These are phyloP conservation scores for Toxotes chatareus DNA, from an alignment of 2,113 vertebrate genomes.

Conservation along the genomic window DNA sequence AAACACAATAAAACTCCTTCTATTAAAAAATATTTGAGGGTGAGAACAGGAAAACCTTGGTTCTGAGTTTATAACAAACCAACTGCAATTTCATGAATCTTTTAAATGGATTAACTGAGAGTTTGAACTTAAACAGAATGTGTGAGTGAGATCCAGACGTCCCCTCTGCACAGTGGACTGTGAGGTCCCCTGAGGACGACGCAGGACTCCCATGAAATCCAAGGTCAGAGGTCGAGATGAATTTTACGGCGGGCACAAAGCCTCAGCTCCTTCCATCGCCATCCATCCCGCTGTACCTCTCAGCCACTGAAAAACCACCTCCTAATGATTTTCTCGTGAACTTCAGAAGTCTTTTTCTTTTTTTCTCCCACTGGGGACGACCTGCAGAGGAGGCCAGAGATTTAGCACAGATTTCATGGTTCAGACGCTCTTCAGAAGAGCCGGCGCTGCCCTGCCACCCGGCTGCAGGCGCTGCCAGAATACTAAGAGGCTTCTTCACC, in stretches of 20 bases:
- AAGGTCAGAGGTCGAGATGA: conserved; percentile 36
- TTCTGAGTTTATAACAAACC: not conserved
- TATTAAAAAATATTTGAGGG: no score
- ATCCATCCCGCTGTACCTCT: not conserved
- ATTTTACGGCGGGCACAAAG: conserved; percentile 1
- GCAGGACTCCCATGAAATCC: not conserved
- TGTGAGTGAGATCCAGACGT: not conserved
- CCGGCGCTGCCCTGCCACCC: not conserved
- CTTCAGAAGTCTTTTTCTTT: conserved; percentile 29
- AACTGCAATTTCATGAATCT: not conserved
- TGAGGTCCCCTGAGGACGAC: not conserved
- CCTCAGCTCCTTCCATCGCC: not conserved
- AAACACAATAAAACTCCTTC: no score
- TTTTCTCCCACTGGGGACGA: not conserved
- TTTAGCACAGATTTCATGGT: conserved; percentile 36
- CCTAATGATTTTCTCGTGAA: conserved; percentile 37
- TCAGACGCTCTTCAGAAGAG: conserved; percentile 31
- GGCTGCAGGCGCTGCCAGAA: conserved; percentile 34
- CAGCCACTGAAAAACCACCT: not conserved
- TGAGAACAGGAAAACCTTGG: not conserved
- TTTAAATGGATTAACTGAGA: not conserved
- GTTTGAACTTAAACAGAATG: not conserved
- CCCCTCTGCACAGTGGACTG: not conserved
- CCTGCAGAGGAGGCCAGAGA: conserved; percentile 35
- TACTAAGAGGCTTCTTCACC: conserved; percentile 14